Base-by-base conservation (phyloP, 2,797 vertebrate genomes). In the Tapirus indicus region DNA sequence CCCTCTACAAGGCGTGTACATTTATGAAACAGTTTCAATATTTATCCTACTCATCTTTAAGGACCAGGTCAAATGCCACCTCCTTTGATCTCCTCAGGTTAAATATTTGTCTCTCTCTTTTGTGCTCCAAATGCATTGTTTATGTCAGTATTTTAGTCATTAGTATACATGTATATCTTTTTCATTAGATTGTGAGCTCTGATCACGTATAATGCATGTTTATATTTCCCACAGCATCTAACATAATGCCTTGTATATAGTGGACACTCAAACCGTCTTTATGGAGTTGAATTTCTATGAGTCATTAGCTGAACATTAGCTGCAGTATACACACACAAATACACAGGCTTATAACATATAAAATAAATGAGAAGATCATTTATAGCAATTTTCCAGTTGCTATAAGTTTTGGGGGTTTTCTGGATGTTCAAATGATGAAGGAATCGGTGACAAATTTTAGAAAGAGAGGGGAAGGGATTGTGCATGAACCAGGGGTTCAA, bases 11-110 rank as follows among this genome's bases (percentile, higher is more conserved):
- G 21, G 20, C 25, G 91, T 84, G 1, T 20, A 54, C 10, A 32
- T 58, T 77, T 82, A 60, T 90, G 35, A 86, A 79, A 47, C 23
- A 41, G 13, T 86, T 41, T 94, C 91, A 20, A 16, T 54, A 91
- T 69, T 80, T 66, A 82, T 82, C 7, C 35, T 74, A 69, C 7
- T 91, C 38, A 56, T 68, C 35, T 54, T 96, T 92, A 96, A 78
- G 86, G 58, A 77, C 12, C 21, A 77, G 11, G 74, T 66, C 18
- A 91, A 89, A 84, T 58, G 2, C 10, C 17, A 54, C 20, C 17
- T 92, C 62, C 41, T 79, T 96, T 93, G 12, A 6, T 92, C 66
- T 71, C 21, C 25, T 85, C 25, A 71, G 21, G 29, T 79, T 47
- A 29, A 77, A 62, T 66, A 77, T 66, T 78, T 52, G 35, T 80